phyloP scores from a whole-genome alignment of 2,797 vertebrate genomes.

The Graptemys geographica region DNA sequence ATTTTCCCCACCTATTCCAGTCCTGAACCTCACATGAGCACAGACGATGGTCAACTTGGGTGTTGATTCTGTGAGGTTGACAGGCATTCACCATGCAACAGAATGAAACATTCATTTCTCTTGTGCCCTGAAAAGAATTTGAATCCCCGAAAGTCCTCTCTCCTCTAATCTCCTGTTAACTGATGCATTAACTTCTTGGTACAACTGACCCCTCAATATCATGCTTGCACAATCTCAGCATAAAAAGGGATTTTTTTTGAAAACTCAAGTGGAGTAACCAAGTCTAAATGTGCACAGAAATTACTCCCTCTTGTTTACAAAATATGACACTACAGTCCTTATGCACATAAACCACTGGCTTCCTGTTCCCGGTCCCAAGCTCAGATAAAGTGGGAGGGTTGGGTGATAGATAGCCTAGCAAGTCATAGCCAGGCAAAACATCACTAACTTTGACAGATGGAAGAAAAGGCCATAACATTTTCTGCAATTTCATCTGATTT shows the following conservation, averaged over 20 bases:
- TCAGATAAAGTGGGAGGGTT: not conserved
- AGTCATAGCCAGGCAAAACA: too few species aligned
- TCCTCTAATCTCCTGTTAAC: not conserved
- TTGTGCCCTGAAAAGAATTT: not conserved
- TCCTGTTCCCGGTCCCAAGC: not conserved
- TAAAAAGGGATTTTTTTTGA: not conserved
- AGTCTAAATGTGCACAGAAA: not conserved
- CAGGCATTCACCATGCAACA: not conserved
- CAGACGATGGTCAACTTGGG: not conserved
- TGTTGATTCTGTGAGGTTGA: not conserved
- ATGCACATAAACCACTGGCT: not conserved
- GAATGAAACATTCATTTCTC: not conserved
- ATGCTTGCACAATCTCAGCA: not conserved
- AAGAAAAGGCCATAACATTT: not conserved
- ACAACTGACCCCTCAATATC: not conserved
- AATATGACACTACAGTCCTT: not conserved
- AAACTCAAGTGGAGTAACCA: not conserved
- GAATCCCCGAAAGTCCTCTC: not conserved
- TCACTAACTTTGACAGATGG: not conserved
- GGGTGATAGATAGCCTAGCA: not conserved
- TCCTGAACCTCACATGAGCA: not conserved
- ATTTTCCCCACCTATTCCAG: not conserved
- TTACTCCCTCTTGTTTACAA: not conserved
- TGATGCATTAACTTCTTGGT: not conserved
- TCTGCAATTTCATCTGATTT: not conserved